These are phyloP conservation scores for Neolamprologus tretocephalus DNA, from an alignment of 2,113 vertebrate species.

Conservation along the genomic window DNA sequence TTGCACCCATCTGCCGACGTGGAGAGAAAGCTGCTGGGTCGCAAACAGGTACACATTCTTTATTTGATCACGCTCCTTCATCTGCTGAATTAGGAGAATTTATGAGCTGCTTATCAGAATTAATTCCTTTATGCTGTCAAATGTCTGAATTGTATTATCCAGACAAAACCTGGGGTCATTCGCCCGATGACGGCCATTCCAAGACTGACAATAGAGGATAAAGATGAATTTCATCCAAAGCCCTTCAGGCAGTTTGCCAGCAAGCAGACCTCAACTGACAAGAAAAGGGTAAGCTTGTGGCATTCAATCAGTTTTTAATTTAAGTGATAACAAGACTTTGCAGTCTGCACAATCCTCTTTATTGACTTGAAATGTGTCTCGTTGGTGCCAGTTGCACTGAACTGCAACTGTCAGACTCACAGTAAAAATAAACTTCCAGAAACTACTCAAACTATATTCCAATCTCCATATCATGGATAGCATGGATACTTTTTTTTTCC, in stretches of 20 bases:
- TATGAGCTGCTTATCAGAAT: neutral
- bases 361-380: neutral
- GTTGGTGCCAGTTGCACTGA: neutral
- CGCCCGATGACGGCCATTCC: slow-evolving; percentile 74
- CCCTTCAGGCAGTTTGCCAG: slow-evolving; percentile 74
- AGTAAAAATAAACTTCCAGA: neutral
- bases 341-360: neutral
- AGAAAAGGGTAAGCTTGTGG: slow-evolving; percentile 70
- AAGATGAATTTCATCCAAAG: slow-evolving; percentile 69
- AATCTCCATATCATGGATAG: neutral
- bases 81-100: neutral
- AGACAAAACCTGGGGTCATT: slow-evolving; percentile 90
- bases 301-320: neutral
- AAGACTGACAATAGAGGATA: slow-evolving; percentile 66
- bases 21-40: slow-evolving; percentile 70
- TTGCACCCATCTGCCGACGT: slow-evolving; percentile 41
- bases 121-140: slow-evolving; percentile 14
- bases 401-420: neutral
- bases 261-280: slow-evolving; percentile 52
- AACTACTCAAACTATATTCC: neutral
- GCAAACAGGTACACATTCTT: slow-evolving; percentile 4
- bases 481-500: neutral
- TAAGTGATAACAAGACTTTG: neutral
- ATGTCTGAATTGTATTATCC: neutral
- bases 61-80: neutral